Conservation (phyloP, 2,888 invertebrate species). For the Cephus nigrinus region DNA sequence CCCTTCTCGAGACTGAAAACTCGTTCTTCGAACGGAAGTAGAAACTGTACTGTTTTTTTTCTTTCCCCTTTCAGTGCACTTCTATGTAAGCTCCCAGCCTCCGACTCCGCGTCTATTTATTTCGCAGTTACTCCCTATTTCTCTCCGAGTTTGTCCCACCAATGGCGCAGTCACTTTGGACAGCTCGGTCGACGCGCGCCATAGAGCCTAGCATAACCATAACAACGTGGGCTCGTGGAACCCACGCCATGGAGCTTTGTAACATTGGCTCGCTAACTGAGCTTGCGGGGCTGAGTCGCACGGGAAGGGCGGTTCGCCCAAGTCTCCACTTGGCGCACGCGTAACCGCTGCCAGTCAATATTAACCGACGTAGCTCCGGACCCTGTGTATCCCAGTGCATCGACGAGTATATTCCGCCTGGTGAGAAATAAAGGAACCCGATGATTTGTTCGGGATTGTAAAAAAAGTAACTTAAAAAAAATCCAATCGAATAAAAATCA, state of each 20-base stretch:
- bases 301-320: constrained; percentile 27
- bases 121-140: constrained; percentile 24
- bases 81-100: background rate
- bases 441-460: background rate
- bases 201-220: constrained; percentile 1
- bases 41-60: background rate
- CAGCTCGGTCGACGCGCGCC: background rate
- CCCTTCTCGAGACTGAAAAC: background rate
- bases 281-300: constrained; percentile 22
- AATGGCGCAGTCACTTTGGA: background rate
- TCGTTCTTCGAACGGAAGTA: background rate
- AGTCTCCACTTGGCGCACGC: constrained; percentile 56
- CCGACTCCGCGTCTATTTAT: background rate
- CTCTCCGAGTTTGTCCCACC: constrained; percentile 13
- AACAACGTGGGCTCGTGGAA: background rate
- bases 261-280: constrained; percentile 25
- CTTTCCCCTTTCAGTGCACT: background rate
- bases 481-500: background rate
- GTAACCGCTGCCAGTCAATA: constrained; percentile 62
- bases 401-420: background rate
- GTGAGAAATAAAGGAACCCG: background rate
- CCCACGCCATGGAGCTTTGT: constrained; percentile 20
- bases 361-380: constrained; percentile 42
- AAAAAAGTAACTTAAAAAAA: background rate
- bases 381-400: background rate